Base-by-base conservation (phyloP, 2,888 invertebrate species). In the Tipula helvola region DNA sequence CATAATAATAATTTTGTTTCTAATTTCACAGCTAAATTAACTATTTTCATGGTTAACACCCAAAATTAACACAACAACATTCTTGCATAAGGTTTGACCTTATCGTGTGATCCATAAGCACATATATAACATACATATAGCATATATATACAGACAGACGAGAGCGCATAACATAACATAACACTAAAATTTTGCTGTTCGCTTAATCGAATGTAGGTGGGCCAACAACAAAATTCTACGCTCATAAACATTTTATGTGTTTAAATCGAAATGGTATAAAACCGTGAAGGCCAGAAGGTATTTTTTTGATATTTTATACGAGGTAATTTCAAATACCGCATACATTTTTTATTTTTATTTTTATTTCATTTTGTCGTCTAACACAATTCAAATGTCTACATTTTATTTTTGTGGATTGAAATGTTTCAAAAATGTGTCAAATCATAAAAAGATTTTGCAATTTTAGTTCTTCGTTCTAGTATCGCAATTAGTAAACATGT, bases 21-120 rank as follows among this genome's bases (percentile, higher is more conserved):
- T 84, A 84, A 84, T 84, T 84, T 84, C 84, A 84, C 84, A 84
- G 84, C 36, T 84, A 84, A 84, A 84, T 84, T 84, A 84, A 41
- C 41, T 39, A 84, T 84, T 84, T 84, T 84, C 84, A 84, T 84
- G 84, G 84, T 84, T 84, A 84, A 71, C 71, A 71, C 71, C 71
- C 71, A 71, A 71, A 71, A 71, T 71, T 71, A 71, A 71, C 12
- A 71, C 71, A 71, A 71, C 71, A 71, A 71, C 71, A 71, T 71
- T 71, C 71, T 71, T 71, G 71, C 71, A 71, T 71, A 71, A 71
- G 71, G 71, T 71, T 71, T 71, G 71, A 71, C 71, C 71, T 71
- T 71, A 71, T 71, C 71, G 18, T 71, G 71, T 71, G 71, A 71
- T 71, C 71, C 71, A 71, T 71, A 71, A 71, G 28, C 10, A 71